Percentiles rank a stretch among this genome's conserved stretches.
These are phyloP conservation scores for Chloropsis hardwickii DNA, from an alignment of 2,113 vertebrate genomes.

Conservation along the genomic window DNA sequence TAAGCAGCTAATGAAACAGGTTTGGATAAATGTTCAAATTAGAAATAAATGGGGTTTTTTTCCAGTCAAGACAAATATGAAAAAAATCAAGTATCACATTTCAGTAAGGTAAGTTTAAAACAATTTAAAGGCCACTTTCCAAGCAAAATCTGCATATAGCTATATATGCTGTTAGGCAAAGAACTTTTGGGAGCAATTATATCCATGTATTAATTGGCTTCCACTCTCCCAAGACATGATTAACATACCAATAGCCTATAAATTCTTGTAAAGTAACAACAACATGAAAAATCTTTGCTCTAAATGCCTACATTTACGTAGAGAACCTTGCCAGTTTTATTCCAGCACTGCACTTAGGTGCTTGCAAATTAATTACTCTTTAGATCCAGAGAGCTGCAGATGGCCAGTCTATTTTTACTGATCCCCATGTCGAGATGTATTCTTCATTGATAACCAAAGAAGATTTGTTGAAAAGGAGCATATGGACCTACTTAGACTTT, in stretches of 20 bases:
- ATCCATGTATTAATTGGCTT: background rate
- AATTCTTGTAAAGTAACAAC: background rate
- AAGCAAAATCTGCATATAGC: background rate
- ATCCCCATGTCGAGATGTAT: background rate
- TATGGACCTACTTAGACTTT: background rate
- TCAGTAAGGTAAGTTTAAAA: background rate
- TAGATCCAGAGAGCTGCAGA: background rate
- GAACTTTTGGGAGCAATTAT: background rate
- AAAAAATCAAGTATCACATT: background rate
- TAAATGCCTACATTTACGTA: background rate
- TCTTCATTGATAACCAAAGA: background rate
- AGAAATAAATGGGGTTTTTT: background rate
- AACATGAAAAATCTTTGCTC: background rate
- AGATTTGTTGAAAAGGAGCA: background rate
- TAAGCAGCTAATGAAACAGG: background rate
- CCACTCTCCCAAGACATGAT: background rate
- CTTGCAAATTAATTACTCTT: background rate
- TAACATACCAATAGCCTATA: background rate
- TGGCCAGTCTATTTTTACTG: conserved; percentile 2
- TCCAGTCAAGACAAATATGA: background rate
- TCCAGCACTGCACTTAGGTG: background rate
- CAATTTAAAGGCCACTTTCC: background rate
- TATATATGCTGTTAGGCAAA: background rate
- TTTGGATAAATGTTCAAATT: background rate
- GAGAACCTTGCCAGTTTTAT: background rate